Conservation (phyloP, 2,113 vertebrate genomes). For the Chaetodon auriga region DNA sequence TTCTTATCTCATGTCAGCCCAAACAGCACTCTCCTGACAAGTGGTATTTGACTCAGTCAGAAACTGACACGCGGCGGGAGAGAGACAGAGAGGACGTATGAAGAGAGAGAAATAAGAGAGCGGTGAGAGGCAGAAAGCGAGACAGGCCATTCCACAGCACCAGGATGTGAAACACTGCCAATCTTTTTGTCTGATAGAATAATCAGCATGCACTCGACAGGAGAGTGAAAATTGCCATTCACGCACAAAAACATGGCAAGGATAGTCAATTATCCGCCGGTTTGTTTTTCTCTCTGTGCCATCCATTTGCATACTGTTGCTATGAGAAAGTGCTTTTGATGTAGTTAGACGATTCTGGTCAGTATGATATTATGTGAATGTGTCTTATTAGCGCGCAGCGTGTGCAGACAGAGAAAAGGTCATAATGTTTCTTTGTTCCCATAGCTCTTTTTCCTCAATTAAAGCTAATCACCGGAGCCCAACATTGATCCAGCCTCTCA, state of each 20-base stretch:
- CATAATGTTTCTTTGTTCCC: slow-evolving; percentile 83
- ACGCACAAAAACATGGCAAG: slow-evolving; percentile 74
- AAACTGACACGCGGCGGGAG: slow-evolving; percentile 60
- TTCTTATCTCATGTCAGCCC: slow-evolving; percentile 83
- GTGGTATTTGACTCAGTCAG: slow-evolving; percentile 79
- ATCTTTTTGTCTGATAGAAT: slow-evolving; percentile 81
- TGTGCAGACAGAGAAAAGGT: slow-evolving; percentile 82
- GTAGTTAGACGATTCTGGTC: slow-evolving; percentile 61
- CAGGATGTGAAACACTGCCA: slow-evolving; percentile 69
- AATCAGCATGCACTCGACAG: slow-evolving; percentile 76
- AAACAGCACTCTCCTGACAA: slow-evolving; percentile 80
- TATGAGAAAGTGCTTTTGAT: slow-evolving; percentile 75
- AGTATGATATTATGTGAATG: slow-evolving; percentile 77
- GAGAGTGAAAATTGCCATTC: slow-evolving; percentile 80
- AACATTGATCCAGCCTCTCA: slow-evolving; percentile 82
- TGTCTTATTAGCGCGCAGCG: slow-evolving; percentile 76
- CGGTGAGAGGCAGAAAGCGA: slow-evolving; percentile 59
- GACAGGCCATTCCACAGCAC: slow-evolving; percentile 68
- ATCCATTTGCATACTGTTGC: slow-evolving; percentile 72
- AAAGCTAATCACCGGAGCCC: slow-evolving; percentile 81
- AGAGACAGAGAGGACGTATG: slow-evolving; percentile 53
- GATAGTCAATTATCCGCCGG: slow-evolving; percentile 75
- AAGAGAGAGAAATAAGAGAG: slow-evolving; percentile 48
- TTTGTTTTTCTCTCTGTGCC: slow-evolving; percentile 75
- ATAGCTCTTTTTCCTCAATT: slow-evolving; percentile 82